Conservation (phyloP, 2,888 invertebrate species). For the Neoascia interrupta region DNA sequence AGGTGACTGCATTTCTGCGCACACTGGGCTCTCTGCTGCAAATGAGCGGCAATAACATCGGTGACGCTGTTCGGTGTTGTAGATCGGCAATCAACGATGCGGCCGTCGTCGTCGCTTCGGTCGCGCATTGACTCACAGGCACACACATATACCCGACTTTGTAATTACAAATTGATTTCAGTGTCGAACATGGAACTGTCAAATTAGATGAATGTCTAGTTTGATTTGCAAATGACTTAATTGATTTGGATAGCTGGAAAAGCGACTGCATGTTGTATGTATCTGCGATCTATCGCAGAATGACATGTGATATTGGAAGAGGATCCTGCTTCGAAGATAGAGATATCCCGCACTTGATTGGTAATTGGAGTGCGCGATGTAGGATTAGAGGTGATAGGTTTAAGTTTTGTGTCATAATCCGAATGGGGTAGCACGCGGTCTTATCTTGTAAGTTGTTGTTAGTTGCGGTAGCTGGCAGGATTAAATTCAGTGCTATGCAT, state of each 20-base stretch:
- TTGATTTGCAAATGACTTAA: constrained; percentile 70
- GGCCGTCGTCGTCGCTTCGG: constrained; percentile 57
- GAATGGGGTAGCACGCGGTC: no score
- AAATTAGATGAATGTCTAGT: constrained; percentile 70
- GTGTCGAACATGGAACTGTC: constrained; percentile 69
- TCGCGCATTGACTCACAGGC: constrained; percentile 20
- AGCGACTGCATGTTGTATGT: constrained; percentile 35
- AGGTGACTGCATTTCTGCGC: constrained; percentile 49
- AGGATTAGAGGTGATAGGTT: constrained; percentile 8
- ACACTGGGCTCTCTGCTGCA: constrained; percentile 16
- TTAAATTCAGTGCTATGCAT: no score
- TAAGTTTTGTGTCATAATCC: constrained; percentile 35
- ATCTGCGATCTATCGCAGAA: constrained; percentile 36
- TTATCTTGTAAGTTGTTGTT: no score
- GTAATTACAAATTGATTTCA: constrained; percentile 70
- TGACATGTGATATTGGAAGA: constrained; percentile 37
- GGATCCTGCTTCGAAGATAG: constrained; percentile 4
- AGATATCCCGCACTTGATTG: constrained; percentile 21
- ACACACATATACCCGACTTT: constrained; percentile 46
- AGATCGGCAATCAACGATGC: constrained; percentile 68
- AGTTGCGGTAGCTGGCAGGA: no score
- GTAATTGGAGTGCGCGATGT: neutral
- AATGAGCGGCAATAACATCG: constrained; percentile 67
- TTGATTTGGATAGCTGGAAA: constrained; percentile 64
- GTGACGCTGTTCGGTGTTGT: constrained; percentile 68